Base-by-base conservation (phyloP, 2,113 vertebrate species). In the Gasterosteus nipponicus region DNA sequence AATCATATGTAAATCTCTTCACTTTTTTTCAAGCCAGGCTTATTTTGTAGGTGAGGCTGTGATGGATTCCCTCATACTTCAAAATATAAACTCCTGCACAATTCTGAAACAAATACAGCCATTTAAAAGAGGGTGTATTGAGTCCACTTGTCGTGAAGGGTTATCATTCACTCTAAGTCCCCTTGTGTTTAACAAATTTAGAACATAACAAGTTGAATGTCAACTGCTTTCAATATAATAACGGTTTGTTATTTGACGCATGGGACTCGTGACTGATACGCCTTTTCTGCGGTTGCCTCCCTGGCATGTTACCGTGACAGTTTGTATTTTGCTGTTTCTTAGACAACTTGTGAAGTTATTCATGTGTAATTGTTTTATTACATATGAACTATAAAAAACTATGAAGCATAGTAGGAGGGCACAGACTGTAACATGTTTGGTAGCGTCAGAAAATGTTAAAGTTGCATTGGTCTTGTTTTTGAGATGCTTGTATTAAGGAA, bases 1-100 rank as follows among this genome's bases (percentile, higher is more conserved):
- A 86, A 86, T 83, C 0, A 49, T 58, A 75, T 81, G 74, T 26
- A 87, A 79, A 87, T 75, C 1, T 33, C 42, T 65, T 41, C 29
- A 70, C 54, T 69, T 66, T 76, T 33, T 57, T 10, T 26, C n/a
- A 58, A 64, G 61, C 62, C 67, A 42, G 41, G 11, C 61, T 68
- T 58, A 61, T 70, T 72, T 80, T 60, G 31, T 73, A 57, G 33
- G 41, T 65, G 15, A 63, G 60, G 44, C 51, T 78, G 14, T 35
- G 31, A 68, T 31, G 47, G 49, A 61, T 53, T 82, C 54, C 7
- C 58, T 9, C 53, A 35, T 38, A 56, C 71, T 38, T 57, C 26
- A 33, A n/a, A 62, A 62, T 54, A 11, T 69, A 62, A 83, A 69
- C 41, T 39, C 18, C 1, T 19, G 14, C 53, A 51, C 35, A 67